phyloP scores from a whole-genome alignment of 2,888 invertebrate species.

The Muscina levida region DNA sequence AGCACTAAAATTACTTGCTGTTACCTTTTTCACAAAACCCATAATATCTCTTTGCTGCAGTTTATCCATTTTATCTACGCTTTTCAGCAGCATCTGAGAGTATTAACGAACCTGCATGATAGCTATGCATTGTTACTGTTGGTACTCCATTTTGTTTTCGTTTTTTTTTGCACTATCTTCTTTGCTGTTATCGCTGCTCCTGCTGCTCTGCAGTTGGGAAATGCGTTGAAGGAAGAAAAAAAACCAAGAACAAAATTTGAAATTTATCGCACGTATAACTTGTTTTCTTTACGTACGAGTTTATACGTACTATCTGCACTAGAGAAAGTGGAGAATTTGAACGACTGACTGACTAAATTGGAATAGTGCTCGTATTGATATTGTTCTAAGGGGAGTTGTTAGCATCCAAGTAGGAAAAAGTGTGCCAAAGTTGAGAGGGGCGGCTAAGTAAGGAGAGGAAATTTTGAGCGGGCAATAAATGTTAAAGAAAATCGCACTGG shows the following conservation, averaged over 20 bases:
- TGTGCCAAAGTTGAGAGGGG: background rate
- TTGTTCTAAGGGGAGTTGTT: constrained; percentile 18
- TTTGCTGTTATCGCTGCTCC: background rate
- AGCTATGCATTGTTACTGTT: background rate
- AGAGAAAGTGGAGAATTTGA: constrained; percentile 6
- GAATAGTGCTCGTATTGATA: constrained; percentile 10
- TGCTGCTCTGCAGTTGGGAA: too few species aligned
- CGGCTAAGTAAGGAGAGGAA: background rate
- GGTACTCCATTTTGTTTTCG: too few species aligned
- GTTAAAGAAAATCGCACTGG: too few species aligned
- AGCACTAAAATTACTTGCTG: too few species aligned
- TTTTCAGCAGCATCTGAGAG: background rate
- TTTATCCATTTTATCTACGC: background rate
- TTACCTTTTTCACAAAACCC: too few species aligned
- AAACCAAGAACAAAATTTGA: background rate
- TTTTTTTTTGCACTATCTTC: too few species aligned
- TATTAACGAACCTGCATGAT: constrained; percentile 18
- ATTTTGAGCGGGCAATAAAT: too few species aligned
- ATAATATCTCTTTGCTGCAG: background rate
- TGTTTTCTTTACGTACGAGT: too few species aligned
- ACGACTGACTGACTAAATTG: background rate
- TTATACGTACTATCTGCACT: too few species aligned
- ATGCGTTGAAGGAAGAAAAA: too few species aligned
- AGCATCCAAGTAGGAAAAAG: too few species aligned
- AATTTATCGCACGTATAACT: constrained; percentile 23